phyloP scores from a whole-genome alignment of 2,113 vertebrate genomes.

The Periophthalmus modestus region DNA sequence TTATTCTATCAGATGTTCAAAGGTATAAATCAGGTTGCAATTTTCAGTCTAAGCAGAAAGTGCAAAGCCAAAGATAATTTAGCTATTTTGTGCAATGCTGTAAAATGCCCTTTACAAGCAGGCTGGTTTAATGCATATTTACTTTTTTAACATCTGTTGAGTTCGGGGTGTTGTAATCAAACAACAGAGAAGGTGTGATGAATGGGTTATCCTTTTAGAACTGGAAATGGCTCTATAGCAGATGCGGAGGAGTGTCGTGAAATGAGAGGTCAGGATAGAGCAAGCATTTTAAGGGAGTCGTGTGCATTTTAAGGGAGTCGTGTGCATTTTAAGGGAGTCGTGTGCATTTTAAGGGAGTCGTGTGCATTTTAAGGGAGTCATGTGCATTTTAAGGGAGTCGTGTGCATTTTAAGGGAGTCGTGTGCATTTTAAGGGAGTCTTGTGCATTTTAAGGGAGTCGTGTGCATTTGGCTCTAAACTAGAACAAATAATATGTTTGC shows the following conservation, averaged over 20 bases:
- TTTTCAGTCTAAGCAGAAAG: neutral
- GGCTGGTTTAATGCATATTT: neutral
- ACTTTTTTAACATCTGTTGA: neutral
- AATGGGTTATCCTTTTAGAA: neutral
- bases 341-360: neutral
- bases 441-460: neutral
- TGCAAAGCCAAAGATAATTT: neutral
- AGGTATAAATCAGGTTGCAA: neutral
- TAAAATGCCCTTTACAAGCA: neutral
- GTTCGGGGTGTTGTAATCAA: neutral
- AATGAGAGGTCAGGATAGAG: neutral
- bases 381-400: neutral
- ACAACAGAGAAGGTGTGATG: constrained; percentile 1
- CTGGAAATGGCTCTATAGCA: neutral
- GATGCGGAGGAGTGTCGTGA: neutral
- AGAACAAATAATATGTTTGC: neutral
- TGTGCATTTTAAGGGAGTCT: neutral
- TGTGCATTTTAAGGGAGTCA: no score
- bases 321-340: neutral
- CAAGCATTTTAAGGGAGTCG: neutral
- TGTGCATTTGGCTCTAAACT: neutral
- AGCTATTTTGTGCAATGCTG: neutral
- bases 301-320: neutral
- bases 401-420: neutral
- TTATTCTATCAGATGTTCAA: neutral